Evolutionary conservation across 2,888 invertebrate genomes (phyloP).

Genomic region (Clusia tigrina): DNA sequence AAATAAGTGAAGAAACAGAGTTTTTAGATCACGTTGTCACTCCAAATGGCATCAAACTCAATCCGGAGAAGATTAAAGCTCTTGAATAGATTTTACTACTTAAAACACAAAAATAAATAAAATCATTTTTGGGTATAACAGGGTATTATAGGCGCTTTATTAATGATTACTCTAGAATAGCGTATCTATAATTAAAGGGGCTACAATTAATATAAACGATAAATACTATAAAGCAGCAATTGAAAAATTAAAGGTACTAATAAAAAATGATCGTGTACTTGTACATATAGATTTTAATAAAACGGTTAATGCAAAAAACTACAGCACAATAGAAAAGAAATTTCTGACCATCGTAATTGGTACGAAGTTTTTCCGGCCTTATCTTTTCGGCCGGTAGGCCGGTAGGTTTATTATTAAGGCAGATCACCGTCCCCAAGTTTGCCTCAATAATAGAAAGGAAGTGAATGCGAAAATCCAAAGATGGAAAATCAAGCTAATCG

Average conservation of each 20-base stretch:
- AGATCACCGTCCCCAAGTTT: conserved; percentile 12
- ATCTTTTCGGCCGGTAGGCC: no score
- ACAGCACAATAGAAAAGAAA: conserved; percentile 28
- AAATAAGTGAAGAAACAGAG: neutral
- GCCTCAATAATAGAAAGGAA: neutral
- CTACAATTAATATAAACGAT: neutral
- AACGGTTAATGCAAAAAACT: conserved; percentile 22
- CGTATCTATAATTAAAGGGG: neutral
- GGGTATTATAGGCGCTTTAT: no score
- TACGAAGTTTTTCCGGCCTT: conserved; percentile 15
- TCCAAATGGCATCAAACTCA: neutral
- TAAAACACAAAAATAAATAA: no score
- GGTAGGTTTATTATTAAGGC: conserved; percentile 22
- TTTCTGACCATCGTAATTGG: conserved; percentile 25
- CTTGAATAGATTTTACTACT: neutral
- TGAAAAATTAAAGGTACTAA: conserved; percentile 20
- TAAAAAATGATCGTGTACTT: conserved; percentile 20
- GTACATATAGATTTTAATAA: conserved; percentile 20
- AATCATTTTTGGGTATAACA: no score
- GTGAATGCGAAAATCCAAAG: neutral
- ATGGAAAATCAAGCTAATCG: no score
- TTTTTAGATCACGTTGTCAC: neutral
- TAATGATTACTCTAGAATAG: neutral
- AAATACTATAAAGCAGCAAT: conserved; percentile 11
- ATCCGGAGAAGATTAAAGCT: neutral